These are phyloP conservation scores for Ennomos erosarius DNA, from an alignment of 2,888 invertebrate species.

Conservation along the genomic window DNA sequence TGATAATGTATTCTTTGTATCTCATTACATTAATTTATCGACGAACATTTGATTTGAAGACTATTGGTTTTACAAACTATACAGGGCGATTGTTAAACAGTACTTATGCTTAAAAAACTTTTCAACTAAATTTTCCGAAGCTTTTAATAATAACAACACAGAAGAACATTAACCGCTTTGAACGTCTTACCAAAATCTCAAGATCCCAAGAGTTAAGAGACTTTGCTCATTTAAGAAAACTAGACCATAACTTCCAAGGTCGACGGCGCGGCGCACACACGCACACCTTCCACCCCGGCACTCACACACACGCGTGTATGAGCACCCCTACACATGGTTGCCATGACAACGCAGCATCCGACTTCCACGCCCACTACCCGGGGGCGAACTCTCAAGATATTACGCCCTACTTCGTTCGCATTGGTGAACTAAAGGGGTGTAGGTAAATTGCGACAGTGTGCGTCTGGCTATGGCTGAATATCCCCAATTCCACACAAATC, in stretches of 20 bases:
- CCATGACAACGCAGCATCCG: conserved; percentile 87
- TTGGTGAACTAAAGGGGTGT: conserved; percentile 83
- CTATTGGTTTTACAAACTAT: too few relatives aligned
- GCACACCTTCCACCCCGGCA: conserved; percentile 61
- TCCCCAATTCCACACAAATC: conserved; percentile 61
- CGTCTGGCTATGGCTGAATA: conserved; percentile 61
- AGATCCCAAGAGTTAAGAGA: conserved; percentile 5
- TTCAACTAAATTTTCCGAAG: too few relatives aligned
- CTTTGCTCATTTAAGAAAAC: conserved; percentile 51
- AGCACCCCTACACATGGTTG: conserved; percentile 81
- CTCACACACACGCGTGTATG: conserved; percentile 60
- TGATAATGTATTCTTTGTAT: conserved; percentile 17
- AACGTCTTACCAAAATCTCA: conserved; percentile 1
- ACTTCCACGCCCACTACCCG: conserved; percentile 85
- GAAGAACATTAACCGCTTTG: background rate
- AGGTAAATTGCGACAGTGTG: conserved; percentile 67
- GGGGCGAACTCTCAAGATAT: conserved; percentile 84
- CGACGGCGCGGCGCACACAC: conserved; percentile 57
- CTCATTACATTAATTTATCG: background rate
- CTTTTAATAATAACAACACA: background rate
- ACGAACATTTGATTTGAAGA: too few relatives aligned
- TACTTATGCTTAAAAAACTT: too few relatives aligned
- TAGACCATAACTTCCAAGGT: conserved; percentile 81
- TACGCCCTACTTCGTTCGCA: conserved; percentile 83
- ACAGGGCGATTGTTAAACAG: too few relatives aligned